A percentile compares a stretch with the other conserved stretches of the same genome.
These are phyloP conservation scores for Chloromyia formosa DNA, from an alignment of 2,888 invertebrate species.

Conservation along the genomic window DNA sequence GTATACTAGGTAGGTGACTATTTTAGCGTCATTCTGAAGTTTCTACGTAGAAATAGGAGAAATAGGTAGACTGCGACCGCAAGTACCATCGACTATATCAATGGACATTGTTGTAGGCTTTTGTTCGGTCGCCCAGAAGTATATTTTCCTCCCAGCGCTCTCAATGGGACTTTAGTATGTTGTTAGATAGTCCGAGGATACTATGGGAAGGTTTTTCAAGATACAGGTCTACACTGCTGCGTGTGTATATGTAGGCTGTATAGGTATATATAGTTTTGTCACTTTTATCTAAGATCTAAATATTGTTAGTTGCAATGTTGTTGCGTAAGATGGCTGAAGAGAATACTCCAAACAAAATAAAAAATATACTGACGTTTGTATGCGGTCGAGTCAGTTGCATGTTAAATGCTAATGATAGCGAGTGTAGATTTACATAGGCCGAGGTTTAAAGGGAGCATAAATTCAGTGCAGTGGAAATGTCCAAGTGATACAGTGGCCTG, in stretches of 20 bases:
- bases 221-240: too few relatives aligned
- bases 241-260: too few relatives aligned
- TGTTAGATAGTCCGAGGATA: too few relatives aligned
- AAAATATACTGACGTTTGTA: slow-evolving; percentile 32
- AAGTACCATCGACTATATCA: not conserved
- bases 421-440: not conserved
- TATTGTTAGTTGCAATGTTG: not conserved
- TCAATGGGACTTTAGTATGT: too few relatives aligned
- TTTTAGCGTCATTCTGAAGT: too few relatives aligned
- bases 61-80: not conserved
- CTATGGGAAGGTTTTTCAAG: too few relatives aligned
- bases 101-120: not conserved
- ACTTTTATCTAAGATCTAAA: slow-evolving; percentile 3
- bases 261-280: too few relatives aligned
- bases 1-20: not conserved
- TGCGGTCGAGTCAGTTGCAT: slow-evolving; percentile 19
- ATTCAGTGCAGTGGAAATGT: not conserved
- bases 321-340: slow-evolving; percentile 7
- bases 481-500: too few relatives aligned
- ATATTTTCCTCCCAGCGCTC: too few relatives aligned
- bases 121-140: too few relatives aligned
- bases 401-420: slow-evolving; percentile 1
- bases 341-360: not conserved
- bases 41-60: too few relatives aligned
- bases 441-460: not conserved